Evolutionary conservation across 2,113 vertebrate species (phyloP).

Genomic region (Sterrhoptilus dennistouni): DNA sequence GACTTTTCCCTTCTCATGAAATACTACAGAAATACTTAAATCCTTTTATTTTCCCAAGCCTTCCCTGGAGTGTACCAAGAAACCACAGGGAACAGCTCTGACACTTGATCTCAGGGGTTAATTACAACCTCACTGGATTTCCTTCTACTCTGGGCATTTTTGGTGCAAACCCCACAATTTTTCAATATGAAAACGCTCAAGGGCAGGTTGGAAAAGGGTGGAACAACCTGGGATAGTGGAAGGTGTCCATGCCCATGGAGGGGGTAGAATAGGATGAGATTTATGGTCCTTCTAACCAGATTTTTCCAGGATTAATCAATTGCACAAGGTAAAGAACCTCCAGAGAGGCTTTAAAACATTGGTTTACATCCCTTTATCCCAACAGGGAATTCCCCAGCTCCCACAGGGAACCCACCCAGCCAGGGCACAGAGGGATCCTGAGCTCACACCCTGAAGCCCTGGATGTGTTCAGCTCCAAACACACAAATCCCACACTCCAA

Average conservation of each 20-base stretch:
- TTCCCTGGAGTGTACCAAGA: background rate
- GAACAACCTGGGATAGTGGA: background rate
- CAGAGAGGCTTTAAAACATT: background rate
- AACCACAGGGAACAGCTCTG: too few species aligned
- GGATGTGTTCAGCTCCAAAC: background rate
- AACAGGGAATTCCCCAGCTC: background rate
- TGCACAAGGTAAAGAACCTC: background rate
- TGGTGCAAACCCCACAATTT: background rate
- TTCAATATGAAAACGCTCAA: background rate
- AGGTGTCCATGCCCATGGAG: background rate
- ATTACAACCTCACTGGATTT: background rate
- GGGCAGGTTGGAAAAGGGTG: background rate
- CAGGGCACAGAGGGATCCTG: background rate
- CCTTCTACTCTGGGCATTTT: background rate
- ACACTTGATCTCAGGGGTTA: background rate
- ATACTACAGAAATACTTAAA: background rate
- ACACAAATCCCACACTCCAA: background rate
- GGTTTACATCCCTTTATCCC: background rate
- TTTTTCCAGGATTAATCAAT: background rate
- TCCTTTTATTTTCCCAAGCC: accelerated
- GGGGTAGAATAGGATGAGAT: background rate
- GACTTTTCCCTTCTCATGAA: background rate
- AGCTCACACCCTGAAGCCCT: background rate
- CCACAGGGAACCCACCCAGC: background rate
- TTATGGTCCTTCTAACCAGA: background rate